Conservation (phyloP, 2,888 invertebrate genomes). For the Hermodice carunculata region DNA sequence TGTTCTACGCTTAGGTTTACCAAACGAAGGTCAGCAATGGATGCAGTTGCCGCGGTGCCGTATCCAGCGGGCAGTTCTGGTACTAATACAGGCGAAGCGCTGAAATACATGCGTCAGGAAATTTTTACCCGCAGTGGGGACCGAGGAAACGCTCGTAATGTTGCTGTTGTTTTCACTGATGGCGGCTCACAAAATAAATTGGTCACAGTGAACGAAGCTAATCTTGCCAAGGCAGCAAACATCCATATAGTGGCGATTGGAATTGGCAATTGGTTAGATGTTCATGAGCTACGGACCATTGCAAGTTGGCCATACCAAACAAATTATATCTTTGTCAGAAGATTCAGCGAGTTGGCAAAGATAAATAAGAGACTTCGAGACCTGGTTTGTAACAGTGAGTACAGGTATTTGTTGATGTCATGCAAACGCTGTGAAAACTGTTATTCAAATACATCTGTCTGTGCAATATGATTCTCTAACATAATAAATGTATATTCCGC, state of each 20-base stretch:
- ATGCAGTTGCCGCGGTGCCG: no score
- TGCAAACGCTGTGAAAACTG: no score
- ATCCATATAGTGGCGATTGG: constrained; percentile 14
- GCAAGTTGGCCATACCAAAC: constrained; percentile 14
- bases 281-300: constrained; percentile 17
- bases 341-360: constrained; percentile 4
- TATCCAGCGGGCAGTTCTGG: no score
- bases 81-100: constrained; percentile 14
- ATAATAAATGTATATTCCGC: no score
- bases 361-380: constrained; percentile 3
- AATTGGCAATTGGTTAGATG: constrained; percentile 22
- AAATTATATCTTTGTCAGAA: constrained; percentile 2
- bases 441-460: no score
- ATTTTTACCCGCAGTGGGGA: constrained; percentile 8
- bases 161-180: constrained; percentile 15
- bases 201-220: constrained; percentile 14
- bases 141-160: constrained; percentile 1
- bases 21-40: no score
- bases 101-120: background rate
- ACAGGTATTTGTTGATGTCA: no score
- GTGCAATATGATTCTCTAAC: no score
- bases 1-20: no score
- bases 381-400: constrained; percentile 20
- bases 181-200: constrained; percentile 13
- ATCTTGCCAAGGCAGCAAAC: background rate